Base-by-base conservation (phyloP, 2,888 invertebrate genomes). In the Brachynemurus nebulosus region DNA sequence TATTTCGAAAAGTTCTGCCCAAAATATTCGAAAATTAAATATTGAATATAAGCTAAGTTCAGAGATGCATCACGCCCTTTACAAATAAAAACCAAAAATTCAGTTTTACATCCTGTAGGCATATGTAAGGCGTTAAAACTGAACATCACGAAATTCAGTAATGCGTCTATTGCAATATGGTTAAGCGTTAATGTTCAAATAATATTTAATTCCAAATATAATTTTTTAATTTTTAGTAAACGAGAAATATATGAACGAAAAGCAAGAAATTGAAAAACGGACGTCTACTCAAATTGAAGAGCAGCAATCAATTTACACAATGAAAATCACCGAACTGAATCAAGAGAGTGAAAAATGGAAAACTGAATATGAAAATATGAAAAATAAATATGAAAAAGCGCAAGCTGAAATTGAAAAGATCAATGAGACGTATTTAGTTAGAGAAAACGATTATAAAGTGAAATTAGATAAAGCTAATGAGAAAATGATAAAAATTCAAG, bases 301-400 rank as follows among this genome's bases (percentile, higher is more conserved):
- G 45, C 51, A 65, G n/a, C 60, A 63, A 47, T 55, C 57, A 44
- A 60, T 57, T 11, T 62, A 65, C 51, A 56, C 57, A 33, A 61
- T 60, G 46, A 55, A 61, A 2, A 42, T 65, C 44, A 63, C 63
- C 41, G 64, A 64, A 35, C 52, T 66, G 12, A 53, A 62, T 12
- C 63, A 64, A 45, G 65, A 66, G 52, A 64, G 65, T 48, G 63
- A 65, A 63, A 9, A 63, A 63, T 39, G 51, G 62, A 40, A 63
- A 63, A 47, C 11, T 4, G 35, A 42, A 12, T 42, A 42, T 4
- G 34, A 57, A 62, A 48, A 62, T 62, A 37, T 63, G 64, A 40
- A 63, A 63, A 40, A 62, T 62, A 48, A 56, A 57, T 34, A 47
- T 49, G 33, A 50, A 55, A 35, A 55, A 60, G 37, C 55, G 56